These are phyloP conservation scores for Nannospalax galili DNA, from an alignment of 2,113 vertebrate species.

Conservation along the genomic window DNA sequence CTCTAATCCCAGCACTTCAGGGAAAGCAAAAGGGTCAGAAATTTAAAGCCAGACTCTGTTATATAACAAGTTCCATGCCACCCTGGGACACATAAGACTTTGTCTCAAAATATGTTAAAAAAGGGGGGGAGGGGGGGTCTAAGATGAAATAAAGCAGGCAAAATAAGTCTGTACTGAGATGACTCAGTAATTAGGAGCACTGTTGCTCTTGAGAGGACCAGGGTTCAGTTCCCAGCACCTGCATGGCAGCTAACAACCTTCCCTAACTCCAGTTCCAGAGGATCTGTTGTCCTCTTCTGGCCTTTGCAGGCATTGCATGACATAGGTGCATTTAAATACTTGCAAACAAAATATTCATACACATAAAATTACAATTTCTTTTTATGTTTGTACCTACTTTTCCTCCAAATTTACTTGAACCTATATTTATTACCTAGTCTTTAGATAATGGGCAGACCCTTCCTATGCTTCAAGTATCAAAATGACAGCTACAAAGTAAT, in stretches of 20 bases:
- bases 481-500: neutral
- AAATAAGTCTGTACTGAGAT: no score
- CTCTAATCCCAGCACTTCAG: neutral
- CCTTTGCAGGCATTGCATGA: no score
- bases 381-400: neutral
- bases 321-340: no score
- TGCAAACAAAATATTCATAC: no score
- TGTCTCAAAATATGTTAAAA: neutral
- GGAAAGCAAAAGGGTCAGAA: neutral
- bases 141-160: neutral
- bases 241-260: no score
- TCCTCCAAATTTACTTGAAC: neutral
- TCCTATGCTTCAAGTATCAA: neutral
- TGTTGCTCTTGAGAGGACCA: no score
- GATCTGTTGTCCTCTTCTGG: no score
- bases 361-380: no score
- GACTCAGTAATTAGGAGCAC: no score
- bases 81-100: neutral
- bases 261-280: no score
- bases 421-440: neutral
- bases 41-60: neutral
- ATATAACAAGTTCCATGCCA: neutral
- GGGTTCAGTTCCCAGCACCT: no score
- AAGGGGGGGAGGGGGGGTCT: neutral
- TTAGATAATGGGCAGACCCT: neutral